A percentile compares a stretch with the other conserved stretches of the same genome.
Evolutionary conservation across 2,113 vertebrate species (phyloP).

Genomic region (western clawed frog (Xenopus tropicalis)): DNA sequence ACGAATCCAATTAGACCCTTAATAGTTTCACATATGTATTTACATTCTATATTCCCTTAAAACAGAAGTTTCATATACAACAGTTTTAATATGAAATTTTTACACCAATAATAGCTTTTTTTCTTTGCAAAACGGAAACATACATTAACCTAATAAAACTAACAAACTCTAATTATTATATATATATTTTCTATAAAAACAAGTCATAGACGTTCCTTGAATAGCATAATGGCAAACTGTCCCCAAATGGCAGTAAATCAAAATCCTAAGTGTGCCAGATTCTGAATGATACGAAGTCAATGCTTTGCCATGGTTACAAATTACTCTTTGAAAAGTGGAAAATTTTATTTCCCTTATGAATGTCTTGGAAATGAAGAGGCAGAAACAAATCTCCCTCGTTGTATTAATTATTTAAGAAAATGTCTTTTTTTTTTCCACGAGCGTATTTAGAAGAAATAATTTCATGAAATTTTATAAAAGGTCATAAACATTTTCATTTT

Average conservation of each 20-base stretch:
- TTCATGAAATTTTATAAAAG: slow-evolving; percentile 65
- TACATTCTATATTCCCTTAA: too few species aligned
- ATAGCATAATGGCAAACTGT: neutral
- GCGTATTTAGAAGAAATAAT: slow-evolving; percentile 70
- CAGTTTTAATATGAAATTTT: too few species aligned
- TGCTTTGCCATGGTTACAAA: neutral
- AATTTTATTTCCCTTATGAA: slow-evolving; percentile 14
- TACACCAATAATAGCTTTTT: too few species aligned
- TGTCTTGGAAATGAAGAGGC: slow-evolving; percentile 1
- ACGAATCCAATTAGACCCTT: too few species aligned
- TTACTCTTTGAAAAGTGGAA: neutral
- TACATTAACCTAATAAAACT: neutral
- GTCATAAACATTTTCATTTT: slow-evolving; percentile 73
- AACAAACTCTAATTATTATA: too few species aligned
- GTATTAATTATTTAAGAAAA: slow-evolving; percentile 30
- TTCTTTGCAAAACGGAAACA: too few species aligned
- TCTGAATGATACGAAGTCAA: neutral
- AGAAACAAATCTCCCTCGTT: slow-evolving; percentile 10
- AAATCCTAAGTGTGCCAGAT: neutral
- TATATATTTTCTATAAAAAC: neutral
- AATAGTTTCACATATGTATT: too few species aligned
- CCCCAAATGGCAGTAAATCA: neutral
- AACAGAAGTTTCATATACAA: too few species aligned
- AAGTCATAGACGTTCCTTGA: neutral
- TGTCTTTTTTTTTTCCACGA: slow-evolving; percentile 25